Base-by-base conservation (phyloP, 2,113 vertebrate genomes). In the Colinus virginianus region DNA sequence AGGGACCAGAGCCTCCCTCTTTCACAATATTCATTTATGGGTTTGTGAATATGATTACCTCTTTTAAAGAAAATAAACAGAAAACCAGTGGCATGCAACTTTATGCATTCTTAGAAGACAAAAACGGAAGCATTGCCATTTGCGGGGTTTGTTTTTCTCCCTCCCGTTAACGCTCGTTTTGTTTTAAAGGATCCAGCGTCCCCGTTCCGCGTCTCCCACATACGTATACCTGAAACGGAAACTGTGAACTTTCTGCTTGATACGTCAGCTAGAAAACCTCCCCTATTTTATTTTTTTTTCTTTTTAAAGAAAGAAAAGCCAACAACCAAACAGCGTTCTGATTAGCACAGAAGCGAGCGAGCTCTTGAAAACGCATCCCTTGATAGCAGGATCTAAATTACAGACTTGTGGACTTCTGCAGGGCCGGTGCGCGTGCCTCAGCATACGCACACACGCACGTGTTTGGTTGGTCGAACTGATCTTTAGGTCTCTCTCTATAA, bases 221-320 rank as follows among this genome's bases (percentile, higher is more conserved):
- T 83, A 63, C 34, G 18, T 25, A 43, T 6, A 86, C 88, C 97
- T 97, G 84, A 91, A 75, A 81, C 56, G 92, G 94, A 98, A 97
- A 96, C 97, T 97, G 97, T 98, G 98, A 98, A 97, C 84, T 94
- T 93, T 87, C 88, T 87, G 85, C 94, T 96, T 93, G 71, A 83
- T 26, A 22, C 75, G 70, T 97, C 92, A 93, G 88, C 84, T 96
- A 76, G 78, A 67, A 90, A 88, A 88, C 84, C 87, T 84, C 40
- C 40, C 40, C 13, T 36, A 36, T 40, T 40, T 40, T 40, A 13
- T 40, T 40, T 40, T 40, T 40, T 40, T 40, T 9, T 40, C 40
- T 40, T 40, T 32, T 56, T 32, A 11, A 30, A 32, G 18, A 58
- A 20, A 58, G 36, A 38, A 62, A 62, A 63, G 23, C 61, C 61